Base-by-base conservation (phyloP, 2,113 vertebrate species). In the Pituophis catenifer region DNA sequence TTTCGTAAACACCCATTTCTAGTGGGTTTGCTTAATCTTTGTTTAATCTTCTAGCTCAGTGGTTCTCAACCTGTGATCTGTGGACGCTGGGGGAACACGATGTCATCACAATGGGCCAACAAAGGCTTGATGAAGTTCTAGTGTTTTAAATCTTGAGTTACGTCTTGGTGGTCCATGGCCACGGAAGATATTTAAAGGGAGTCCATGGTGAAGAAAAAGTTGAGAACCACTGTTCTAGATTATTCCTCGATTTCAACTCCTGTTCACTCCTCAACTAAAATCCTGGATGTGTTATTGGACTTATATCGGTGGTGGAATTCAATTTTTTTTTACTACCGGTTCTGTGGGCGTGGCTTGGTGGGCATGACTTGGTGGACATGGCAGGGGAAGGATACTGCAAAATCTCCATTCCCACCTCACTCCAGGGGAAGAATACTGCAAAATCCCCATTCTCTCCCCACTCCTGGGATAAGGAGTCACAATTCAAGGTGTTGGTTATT, bases 71-170 rank as follows among this genome's bases (percentile, higher is more conserved):
- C 26, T 12, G 1, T 65, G 62, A 10, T 29, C 62, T 0, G 4
- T 0, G 1, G 29, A 65, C 11, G 1, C 62, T n/a, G 1, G 65
- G 29, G 12, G 29, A 5, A 5, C 3, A 9, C 0, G 2, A n/a
- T 70, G 65, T 70, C 29, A 70, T 70, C 65, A n/a, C 12, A n/a
- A 15, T 13, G 29, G 12, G 12, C n/a, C 12, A 12, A 70, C 2
- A 70, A 70, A 70, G 65, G 10, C 65, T 70, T 70, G 29, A n/a
- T n/a, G 26, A 29, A 70, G 29, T 10, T n/a, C 29, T 70, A 70
- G 26, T 62, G 62, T 26, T 29, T 65, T 65, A 65, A 65, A 65
- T 29, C 62, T 29, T 29, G 62, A 29, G 26, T 70, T n/a, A 70
- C 5, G 0, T 15, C 65, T 70, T n/a, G 65, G 12, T n/a, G 65